Evolutionary conservation across 2,888 invertebrate genomes (phyloP).

Genomic region (Drosophila borborema): DNA sequence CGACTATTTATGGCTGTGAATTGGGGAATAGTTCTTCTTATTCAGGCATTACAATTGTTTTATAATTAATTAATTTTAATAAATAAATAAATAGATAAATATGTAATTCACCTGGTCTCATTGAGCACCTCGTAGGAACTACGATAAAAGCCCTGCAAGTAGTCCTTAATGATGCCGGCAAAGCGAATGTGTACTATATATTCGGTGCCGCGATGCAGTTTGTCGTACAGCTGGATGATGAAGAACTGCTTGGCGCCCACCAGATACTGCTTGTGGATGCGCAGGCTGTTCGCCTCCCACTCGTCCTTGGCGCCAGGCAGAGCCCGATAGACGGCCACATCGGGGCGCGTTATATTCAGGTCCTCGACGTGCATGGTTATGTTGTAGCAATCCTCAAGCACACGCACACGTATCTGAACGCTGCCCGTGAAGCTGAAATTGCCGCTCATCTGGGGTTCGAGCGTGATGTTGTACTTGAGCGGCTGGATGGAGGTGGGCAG

Average conservation of each 20-base stretch:
- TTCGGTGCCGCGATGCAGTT: slow-evolving; percentile 86
- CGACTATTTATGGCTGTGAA: no score
- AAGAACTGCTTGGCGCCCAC: slow-evolving; percentile 89
- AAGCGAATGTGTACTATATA: slow-evolving; percentile 90
- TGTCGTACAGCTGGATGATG: slow-evolving; percentile 87
- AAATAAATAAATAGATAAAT: no score
- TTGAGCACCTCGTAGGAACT: slow-evolving; percentile 91
- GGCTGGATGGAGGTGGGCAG: slow-evolving; percentile 90
- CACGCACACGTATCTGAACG: slow-evolving; percentile 88
- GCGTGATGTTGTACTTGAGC: slow-evolving; percentile 89
- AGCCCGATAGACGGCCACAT: slow-evolving; percentile 85
- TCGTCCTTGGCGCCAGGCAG: slow-evolving; percentile 18
- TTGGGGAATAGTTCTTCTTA: no score
- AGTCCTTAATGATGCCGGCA: slow-evolving; percentile 90
- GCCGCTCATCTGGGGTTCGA: slow-evolving; percentile 91
- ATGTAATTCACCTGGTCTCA: slow-evolving; percentile 87
- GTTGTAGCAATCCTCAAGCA: slow-evolving; percentile 86
- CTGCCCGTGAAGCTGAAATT: slow-evolving; percentile 93
- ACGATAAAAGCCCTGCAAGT: slow-evolving; percentile 92
- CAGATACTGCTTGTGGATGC: slow-evolving; percentile 86
- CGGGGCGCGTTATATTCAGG: slow-evolving; percentile 87
- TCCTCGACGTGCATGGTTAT: slow-evolving; percentile 92
- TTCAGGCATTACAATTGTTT: no score
- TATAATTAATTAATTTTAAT: no score
- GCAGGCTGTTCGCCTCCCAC: slow-evolving; percentile 44